Conservation (phyloP, 1,140 invertebrate genomes). For the Myzus persicae region DNA sequence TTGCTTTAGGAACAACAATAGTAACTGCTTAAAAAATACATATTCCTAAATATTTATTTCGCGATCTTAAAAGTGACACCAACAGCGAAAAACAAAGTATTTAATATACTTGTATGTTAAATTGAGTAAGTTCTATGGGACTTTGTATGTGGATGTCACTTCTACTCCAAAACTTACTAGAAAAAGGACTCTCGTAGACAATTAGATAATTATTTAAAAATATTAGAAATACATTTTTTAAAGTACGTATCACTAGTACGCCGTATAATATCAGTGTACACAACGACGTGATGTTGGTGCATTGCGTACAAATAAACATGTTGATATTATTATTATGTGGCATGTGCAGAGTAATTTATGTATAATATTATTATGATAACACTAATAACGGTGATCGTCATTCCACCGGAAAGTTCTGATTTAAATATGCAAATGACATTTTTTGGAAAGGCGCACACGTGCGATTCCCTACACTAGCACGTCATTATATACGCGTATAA, state of each 20-base stretch:
- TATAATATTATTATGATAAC: not conserved
- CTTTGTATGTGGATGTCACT: no score
- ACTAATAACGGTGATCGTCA: not conserved
- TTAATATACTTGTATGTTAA: no score
- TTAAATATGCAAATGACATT: not conserved
- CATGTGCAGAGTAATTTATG: not conserved
- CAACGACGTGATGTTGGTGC: not conserved
- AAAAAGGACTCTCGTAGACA: not conserved
- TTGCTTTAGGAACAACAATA: no score
- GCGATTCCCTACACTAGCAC: no score
- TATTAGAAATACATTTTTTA: not conserved
- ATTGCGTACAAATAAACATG: no score
- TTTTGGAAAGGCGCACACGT: not conserved
- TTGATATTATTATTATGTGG: not conserved
- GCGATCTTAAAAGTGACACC: not conserved
- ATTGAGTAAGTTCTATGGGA: not conserved
- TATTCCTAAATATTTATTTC: not conserved
- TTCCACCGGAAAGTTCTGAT: not conserved
- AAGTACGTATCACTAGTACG: not conserved
- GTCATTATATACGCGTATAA: not conserved
- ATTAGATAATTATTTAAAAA: not conserved
- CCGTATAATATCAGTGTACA: not conserved
- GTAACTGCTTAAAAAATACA: not conserved
- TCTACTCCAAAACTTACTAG: not conserved
- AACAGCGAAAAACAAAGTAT: no score